Evolutionary conservation across 2,797 vertebrate species (phyloP), one percentile per base, ranked within the genome.

Genomic region (Vultur gryphus): DNA sequence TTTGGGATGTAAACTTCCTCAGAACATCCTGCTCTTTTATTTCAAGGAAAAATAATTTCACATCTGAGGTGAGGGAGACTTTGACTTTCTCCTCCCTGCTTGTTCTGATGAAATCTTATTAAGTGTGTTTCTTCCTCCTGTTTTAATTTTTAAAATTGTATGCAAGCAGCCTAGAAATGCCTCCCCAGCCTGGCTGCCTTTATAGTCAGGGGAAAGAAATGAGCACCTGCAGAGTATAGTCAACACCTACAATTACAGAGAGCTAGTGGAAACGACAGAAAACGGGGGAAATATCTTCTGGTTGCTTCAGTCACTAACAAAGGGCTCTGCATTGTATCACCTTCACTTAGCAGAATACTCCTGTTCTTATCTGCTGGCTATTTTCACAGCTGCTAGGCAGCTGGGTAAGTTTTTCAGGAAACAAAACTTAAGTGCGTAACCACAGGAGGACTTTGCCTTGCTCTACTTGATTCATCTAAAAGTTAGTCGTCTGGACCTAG

Each of bases 11-110:
- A 88, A 94, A 84, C 90, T 93, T 95, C 96, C 95, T 90, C 89
- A 88, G 93, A 96, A 94, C 90, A 90, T 95, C 93, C 89, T 96
- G 93, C 62, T 94, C 84, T 87, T 90, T 93, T 91, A 79, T 93
- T 79, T 66, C 51, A 95, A 80, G 72, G 90, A 64, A 95, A 94
- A 96, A 88, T 31, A 75, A 72, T 93, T 72, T 59, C 66, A 64
- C 43, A 82, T 94, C 70, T 61, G 81, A 93, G 91, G 88, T 95
- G 75, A 94, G 84, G 83, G 81, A 81, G 64, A 69, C 71, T 94
- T 72, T 88, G 46, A 46, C 39, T 84, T 88, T 87, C 84, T 89
- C 43, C 66, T 92, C n/a, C 54, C 43, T 83, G 13, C 70, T 87
- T 84, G 41, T 48, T 95, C 80, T 64, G 35, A 64, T 90, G 73